Base-by-base conservation (phyloP, 2,113 vertebrate genomes). In the Camelus dromedarius region DNA sequence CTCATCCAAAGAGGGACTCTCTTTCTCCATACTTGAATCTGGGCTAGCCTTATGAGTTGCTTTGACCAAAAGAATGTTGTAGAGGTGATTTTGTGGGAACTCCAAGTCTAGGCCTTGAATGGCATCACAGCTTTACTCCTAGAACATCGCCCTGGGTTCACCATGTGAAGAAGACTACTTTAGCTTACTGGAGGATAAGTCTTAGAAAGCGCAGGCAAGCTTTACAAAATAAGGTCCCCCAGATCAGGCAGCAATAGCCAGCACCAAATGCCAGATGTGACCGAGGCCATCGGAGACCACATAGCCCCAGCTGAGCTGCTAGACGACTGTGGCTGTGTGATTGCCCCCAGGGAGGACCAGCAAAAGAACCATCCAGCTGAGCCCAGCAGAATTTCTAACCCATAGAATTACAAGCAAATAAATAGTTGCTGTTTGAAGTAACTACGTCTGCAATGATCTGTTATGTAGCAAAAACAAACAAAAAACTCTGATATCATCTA, bases 271-370 rank as follows among this genome's bases (percentile, higher is more conserved):
- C 6, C 77, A 67, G 15, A 35, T 28, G 1, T n/a, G 60, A 70
- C 14, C 56, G 30, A 75, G 24, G 35, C 8, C 38, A 54, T 18
- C 12, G 35, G 58, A 82, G 9, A 14, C 8, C 1, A 1, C 7
- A 10, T 0, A 42, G 9, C 7, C 8, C 11, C 6, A 32, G 8
- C 0, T 12, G 8, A 92, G 3, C 6, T 13, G 26, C 42, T 22
- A 72, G 8, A 64, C 66, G 14, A 35, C 10, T 58, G 4, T 5
- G 26, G 11, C 16, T 66, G 4, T 0, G 2, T 12, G 7, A 28
- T 0, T 52, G 48, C 58, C 28, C 18, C 76, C 7, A 64, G 54
- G 54, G 11, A 81, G 38, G n/a, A 32, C 6, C 2, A 56, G 8
- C 12, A 52, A 62, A 84, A 81, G n/a, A 69, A 30, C 1, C 8